Base-by-base conservation (phyloP, 2,113 vertebrate species). In the Colistium nudipinnis region DNA sequence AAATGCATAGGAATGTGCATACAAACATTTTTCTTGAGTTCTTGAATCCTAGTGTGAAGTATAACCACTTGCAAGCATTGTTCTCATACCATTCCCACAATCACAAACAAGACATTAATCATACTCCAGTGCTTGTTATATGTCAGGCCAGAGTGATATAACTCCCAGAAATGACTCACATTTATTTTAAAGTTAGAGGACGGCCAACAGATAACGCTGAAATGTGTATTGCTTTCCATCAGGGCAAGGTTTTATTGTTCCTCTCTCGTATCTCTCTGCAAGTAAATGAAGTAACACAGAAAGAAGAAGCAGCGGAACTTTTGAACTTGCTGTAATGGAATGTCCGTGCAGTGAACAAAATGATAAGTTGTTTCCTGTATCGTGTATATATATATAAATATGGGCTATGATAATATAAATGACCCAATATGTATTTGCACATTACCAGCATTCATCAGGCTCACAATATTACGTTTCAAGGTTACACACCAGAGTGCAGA, bases 391-490 rank as follows among this genome's bases (percentile, higher is more conserved):
- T 74, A 60, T 80, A 77, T 88, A 84, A 85, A 83, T 81, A 78
- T 70, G 44, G 67, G 62, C 65, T 73, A 43, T 70, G 66, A 69
- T 87, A 70, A 82, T 84, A 88, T 66, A 86, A 82, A 88, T 84
- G 65, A 81, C 67, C 78, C 70, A 28, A 64, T 76, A 53, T 22
- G 2, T 43, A 51, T 72, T 66, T 70, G 68, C 77, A 86, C 82
- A 87, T 89, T 68, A 82, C 74, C 48, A 73, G 30, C 84, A 89
- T 89, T 86, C 72, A 87, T 88, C 87, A 87, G 78, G 52, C 76
- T 82, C 77, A 59, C 82, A 68, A 74, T 78, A 85, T 72, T 74
- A 74, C 70, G 55, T 84, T 80, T 76, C 86, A 90, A 89, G 85
- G 87, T 87, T 82, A 85, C 69, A 68, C 66, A 60, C 35, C 69